Evolutionary conservation across 2,888 invertebrate species (phyloP).

Genomic region (Dolomedes plantarius): DNA sequence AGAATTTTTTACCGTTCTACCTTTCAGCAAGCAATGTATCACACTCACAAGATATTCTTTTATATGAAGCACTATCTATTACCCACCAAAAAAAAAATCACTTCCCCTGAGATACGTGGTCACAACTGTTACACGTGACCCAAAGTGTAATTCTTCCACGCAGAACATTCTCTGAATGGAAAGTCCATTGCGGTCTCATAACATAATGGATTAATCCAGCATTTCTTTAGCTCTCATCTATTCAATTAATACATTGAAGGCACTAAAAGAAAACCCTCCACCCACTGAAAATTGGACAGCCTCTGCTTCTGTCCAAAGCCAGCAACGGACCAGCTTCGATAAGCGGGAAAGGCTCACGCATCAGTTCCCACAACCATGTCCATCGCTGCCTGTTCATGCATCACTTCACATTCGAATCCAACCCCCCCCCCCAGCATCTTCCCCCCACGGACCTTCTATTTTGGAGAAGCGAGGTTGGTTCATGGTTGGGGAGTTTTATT

Average conservation of each 20-base stretch:
- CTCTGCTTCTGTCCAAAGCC: background rate
- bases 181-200: too few species aligned
- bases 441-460: conserved; percentile 1
- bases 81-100: too few species aligned
- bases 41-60: too few species aligned
- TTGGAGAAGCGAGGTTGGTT: conserved; percentile 19
- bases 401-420: background rate
- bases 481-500: conserved; percentile 49
- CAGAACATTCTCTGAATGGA: too few species aligned
- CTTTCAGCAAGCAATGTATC: too few species aligned
- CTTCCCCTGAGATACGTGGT: too few species aligned
- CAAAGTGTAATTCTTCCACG: too few species aligned
- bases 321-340: background rate
- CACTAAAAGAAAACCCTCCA: background rate
- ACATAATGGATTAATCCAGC: background rate
- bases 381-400: conserved; percentile 41
- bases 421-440: background rate
- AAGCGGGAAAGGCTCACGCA: conserved; percentile 19
- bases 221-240: conserved; percentile 6
- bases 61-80: too few species aligned
- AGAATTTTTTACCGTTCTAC: too few species aligned
- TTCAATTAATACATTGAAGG: conserved; percentile 42
- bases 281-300: background rate
- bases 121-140: too few species aligned
- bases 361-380: conserved; percentile 35